Evolutionary conservation across 2,888 invertebrate species (phyloP).

Genomic region (Kuschelorhynchus macadamiae): DNA sequence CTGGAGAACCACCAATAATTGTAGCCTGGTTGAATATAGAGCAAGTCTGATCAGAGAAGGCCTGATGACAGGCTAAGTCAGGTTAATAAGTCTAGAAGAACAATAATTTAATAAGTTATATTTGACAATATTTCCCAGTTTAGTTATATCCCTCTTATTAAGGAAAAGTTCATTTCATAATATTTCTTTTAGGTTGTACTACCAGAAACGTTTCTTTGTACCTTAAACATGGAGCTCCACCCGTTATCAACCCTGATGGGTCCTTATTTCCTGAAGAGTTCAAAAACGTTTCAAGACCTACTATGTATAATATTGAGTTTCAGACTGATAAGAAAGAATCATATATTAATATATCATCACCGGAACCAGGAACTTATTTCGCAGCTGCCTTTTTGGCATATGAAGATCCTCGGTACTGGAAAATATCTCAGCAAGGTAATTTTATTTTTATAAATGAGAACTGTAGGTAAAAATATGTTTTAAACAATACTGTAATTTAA

Average conservation of each 20-base stretch:
- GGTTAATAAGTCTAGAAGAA: no score
- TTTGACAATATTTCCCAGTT: no score
- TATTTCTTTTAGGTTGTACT: constrained; percentile 60
- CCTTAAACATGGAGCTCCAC: constrained; percentile 86
- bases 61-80: no score
- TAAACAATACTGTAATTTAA: no score
- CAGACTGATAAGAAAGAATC: constrained; percentile 75
- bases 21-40: no score
- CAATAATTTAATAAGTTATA: no score
- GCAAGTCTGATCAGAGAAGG: no score
- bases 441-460: no score
- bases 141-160: no score
- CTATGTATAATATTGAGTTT: constrained; percentile 74
- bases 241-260: constrained; percentile 86
- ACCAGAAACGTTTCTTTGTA: constrained; percentile 75
- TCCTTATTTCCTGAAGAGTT: constrained; percentile 76
- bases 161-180: neutral
- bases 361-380: constrained; percentile 85
- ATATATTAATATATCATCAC: constrained; percentile 75
- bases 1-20: no score
- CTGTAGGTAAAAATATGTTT: no score
- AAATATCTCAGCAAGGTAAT: constrained; percentile 84
- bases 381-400: constrained; percentile 84
- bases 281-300: constrained; percentile 64
- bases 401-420: constrained; percentile 80